Evolutionary conservation across 2,113 vertebrate genomes (phyloP).

Genomic region (Callocephalon fimbriatum): DNA sequence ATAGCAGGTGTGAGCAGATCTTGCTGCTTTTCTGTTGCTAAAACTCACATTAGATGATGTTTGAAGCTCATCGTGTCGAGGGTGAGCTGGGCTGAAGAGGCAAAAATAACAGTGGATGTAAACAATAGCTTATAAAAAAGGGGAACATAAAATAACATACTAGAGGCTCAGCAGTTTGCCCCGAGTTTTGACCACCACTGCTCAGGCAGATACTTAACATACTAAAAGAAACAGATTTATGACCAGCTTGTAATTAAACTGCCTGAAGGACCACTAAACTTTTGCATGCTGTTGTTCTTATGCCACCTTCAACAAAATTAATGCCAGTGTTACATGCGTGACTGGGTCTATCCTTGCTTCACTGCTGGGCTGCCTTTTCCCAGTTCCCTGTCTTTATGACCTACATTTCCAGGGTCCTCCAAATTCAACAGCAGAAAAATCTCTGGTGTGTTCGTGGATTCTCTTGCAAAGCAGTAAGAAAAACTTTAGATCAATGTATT

Average conservation of each 20-base stretch:
- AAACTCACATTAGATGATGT: neutral
- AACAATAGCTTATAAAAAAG: neutral
- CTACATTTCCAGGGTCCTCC: neutral
- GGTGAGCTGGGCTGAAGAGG: neutral
- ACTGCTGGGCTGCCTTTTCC: neutral
- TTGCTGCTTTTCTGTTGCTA: neutral
- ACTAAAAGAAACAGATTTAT: neutral
- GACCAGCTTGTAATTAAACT: neutral
- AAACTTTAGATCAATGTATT: neutral
- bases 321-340: accelerated
- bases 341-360: neutral
- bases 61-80: neutral
- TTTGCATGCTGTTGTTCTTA: neutral
- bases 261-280: neutral
- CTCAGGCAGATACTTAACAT: neutral
- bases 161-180: neutral
- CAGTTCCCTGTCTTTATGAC: neutral
- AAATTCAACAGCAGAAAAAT: neutral
- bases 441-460: neutral
- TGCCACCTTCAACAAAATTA: neutral
- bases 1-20: neutral
- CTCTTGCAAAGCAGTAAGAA: neutral
- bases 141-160: neutral
- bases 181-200: neutral
- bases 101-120: neutral